These are phyloP conservation scores for Drosophila arizonae DNA, from an alignment of 1,140 invertebrate species.

Conservation along the genomic window DNA sequence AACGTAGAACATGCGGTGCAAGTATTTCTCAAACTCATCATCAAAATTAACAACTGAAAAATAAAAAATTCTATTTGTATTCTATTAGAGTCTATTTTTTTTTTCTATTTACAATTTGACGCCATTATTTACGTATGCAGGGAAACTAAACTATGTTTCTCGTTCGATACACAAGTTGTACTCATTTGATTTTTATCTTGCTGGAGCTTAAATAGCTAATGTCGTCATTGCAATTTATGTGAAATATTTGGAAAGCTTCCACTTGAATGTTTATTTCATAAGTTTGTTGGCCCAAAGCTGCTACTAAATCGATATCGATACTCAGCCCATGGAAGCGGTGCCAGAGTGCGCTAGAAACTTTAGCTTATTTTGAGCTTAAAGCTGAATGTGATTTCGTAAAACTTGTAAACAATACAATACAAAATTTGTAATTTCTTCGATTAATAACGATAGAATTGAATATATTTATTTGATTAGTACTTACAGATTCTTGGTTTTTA, in stretches of 20 bases:
- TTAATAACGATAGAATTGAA: too few species aligned
- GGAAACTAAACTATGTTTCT: not conserved
- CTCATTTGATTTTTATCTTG: not conserved
- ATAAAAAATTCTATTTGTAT: not conserved
- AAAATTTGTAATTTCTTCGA: too few species aligned
- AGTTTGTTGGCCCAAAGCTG: conserved; percentile 15
- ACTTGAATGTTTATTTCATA: conserved; percentile 14
- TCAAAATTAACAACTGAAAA: conserved; percentile 30
- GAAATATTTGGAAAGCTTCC: conserved; percentile 17
- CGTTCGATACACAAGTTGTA: not conserved
- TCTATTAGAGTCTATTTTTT: not conserved
- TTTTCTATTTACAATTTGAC: conserved; percentile 12
- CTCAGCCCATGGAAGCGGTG: not conserved
- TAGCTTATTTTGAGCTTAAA: not conserved
- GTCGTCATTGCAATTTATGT: conserved; percentile 8
- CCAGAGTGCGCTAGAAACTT: not conserved
- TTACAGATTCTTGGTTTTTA: too few species aligned
- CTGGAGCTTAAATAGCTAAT: conserved; percentile 13
- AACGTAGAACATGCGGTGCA: conserved; percentile 43
- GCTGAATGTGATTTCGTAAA: too few species aligned
- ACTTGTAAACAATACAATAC: too few species aligned
- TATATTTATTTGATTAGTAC: too few species aligned
- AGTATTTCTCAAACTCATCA: conserved; percentile 40
- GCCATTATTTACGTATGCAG: conserved; percentile 12
- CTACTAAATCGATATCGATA: not conserved